Evolutionary conservation across 1,140 invertebrate species (phyloP), one percentile per base, ranked within the genome.

Genomic region (Drosophila oshimai): DNA sequence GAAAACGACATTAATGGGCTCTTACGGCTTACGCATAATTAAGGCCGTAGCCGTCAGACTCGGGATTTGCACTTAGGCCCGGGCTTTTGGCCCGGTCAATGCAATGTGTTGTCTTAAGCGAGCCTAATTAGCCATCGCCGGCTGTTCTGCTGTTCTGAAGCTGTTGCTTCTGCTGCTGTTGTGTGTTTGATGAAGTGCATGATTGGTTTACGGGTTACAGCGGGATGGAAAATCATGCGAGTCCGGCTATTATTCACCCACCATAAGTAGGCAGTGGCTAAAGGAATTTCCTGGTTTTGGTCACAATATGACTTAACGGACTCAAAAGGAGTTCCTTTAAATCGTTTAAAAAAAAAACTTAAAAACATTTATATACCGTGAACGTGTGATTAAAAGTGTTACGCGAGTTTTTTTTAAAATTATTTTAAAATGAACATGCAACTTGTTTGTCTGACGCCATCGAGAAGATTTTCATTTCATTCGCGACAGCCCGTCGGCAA

Each of bases 1-100:
- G 80, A 60, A 86, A 87, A 81, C 76, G 76, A 39, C 77, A 87
- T 81, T 86, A 86, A 86, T 81, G 80, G 80, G 51, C 57, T 64
- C 65, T 54, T 51, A 45, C 42, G 69, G 61, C 51, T 81, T 74
- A 74, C 80, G 80, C 81, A 86, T 86, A 86, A 87, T 86, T 86
- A 87, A 87, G 80, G 49, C 71, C 61, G 67, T 58, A 65, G 60
- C 57, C 44, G 44, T 12, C 31, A 39, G 46, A 28, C 55, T 26
- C 31, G 15, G 6, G 28, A 37, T 41, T 49, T 39, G 28, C 6
- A 20, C 24, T 49, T 65, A 60, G 44, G 6, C 20, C 20, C 29
- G 18, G 31, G 34, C 46, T 58, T 47, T 46, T 18, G 51, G 34
- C 10, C 39, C 29, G 39, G 33, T 58, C 54, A 26, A 74, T 36